phyloP scores from a whole-genome alignment of 2,888 invertebrate genomes.

The Caenorhabditis macrosperma region DNA sequence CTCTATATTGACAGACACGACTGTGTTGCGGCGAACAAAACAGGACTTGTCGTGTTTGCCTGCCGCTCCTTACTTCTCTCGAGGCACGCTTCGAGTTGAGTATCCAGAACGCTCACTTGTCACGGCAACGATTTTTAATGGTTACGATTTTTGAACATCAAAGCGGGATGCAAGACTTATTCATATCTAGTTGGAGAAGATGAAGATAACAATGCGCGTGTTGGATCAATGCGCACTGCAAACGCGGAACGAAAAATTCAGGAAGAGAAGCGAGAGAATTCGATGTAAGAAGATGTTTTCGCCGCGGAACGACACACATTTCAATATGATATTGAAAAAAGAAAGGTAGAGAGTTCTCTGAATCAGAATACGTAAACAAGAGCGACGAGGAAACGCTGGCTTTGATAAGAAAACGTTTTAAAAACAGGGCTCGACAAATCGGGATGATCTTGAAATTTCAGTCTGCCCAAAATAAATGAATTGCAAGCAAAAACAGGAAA shows the following conservation, averaged over 20 bases:
- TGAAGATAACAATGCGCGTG: conserved; percentile 2
- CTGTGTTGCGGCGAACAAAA: conserved; percentile 26
- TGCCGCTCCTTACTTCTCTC: conserved; percentile 4
- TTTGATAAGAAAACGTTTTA: neutral
- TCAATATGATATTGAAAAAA: conserved; percentile 19
- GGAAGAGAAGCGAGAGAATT: neutral
- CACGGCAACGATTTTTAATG: neutral
- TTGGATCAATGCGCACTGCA: neutral
- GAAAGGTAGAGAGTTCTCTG: conserved; percentile 5
- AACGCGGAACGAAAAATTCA: neutral
- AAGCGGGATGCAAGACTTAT: neutral
- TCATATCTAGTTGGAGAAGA: neutral
- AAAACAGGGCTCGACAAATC: neutral
- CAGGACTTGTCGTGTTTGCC: conserved; percentile 36
- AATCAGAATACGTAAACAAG: neutral
- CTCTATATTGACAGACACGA: conserved; percentile 38
- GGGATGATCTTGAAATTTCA: neutral
- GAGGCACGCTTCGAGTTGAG: conserved; percentile 18
- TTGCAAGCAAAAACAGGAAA: neutral
- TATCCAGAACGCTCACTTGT: conserved; percentile 15
- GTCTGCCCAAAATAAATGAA: too few species aligned
- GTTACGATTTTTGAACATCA: conserved; percentile 18
- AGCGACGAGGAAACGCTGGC: neutral
- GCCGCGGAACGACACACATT: conserved; percentile 5
- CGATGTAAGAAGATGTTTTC: conserved; percentile 15